phyloP scores from a whole-genome alignment of 1,140 invertebrate species.

The Rhagoletis zephyria region DNA sequence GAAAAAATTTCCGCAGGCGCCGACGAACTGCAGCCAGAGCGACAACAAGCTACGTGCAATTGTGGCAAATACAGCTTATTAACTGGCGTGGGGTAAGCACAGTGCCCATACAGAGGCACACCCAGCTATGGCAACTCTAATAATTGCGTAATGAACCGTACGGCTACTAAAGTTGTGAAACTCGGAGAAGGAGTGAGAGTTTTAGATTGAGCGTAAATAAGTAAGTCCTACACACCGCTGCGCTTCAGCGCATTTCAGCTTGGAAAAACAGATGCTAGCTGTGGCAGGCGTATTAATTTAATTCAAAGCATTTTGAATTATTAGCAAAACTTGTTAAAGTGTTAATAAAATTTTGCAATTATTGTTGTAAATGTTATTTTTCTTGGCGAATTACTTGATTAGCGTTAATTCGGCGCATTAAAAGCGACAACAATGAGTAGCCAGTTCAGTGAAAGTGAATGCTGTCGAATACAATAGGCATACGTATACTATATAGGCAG shows the following conservation, averaged over 20 bases:
- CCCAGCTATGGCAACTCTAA: background rate
- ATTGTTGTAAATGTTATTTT: slow-evolving; percentile 26
- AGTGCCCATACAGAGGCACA: background rate
- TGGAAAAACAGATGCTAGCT: slow-evolving; percentile 39
- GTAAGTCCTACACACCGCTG: background rate
- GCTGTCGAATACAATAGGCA: background rate
- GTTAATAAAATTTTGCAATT: slow-evolving; percentile 39
- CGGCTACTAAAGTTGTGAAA: background rate
- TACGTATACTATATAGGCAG: background rate
- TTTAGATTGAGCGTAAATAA: background rate
- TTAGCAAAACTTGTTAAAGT: slow-evolving; percentile 35
- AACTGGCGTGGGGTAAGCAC: background rate
- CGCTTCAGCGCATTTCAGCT: background rate
- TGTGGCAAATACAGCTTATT: slow-evolving; percentile 34
- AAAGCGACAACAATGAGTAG: slow-evolving; percentile 19
- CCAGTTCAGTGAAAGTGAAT: background rate
- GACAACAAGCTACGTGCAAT: slow-evolving; percentile 16
- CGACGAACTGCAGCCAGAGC: background rate
- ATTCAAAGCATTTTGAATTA: slow-evolving; percentile 32
- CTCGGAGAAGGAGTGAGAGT: background rate
- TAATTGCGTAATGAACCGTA: slow-evolving; percentile 44
- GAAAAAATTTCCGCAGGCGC: slow-evolving; percentile 26
- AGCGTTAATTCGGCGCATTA: slow-evolving; percentile 9
- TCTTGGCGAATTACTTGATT: slow-evolving; percentile 31
- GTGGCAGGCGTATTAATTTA: slow-evolving; percentile 18